phyloP scores from a whole-genome alignment of 2,888 invertebrate species.

The Anaspis maculata region DNA sequence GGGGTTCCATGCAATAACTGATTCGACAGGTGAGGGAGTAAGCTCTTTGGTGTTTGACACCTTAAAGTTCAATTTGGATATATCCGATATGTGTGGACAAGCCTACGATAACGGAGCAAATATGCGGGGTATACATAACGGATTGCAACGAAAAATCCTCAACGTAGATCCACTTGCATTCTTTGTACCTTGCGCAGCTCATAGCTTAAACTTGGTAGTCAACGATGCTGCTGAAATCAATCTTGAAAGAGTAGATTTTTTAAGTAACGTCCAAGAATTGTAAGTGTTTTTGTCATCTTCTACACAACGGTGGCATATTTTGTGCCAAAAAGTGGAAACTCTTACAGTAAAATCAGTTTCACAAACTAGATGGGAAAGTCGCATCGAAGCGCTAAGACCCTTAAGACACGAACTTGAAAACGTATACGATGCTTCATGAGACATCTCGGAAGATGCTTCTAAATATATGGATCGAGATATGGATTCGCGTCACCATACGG shows the following conservation, averaged over 20 bases:
- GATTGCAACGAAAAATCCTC: constrained; percentile 7
- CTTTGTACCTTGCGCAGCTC: constrained; percentile 13
- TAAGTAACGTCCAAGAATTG: constrained; percentile 9
- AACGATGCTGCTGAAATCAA: constrained; percentile 11
- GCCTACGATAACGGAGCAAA: constrained; percentile 7
- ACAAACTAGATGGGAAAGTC: constrained; percentile 6
- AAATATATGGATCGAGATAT: not conserved
- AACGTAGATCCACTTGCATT: constrained; percentile 7
- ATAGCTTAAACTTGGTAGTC: constrained; percentile 10
- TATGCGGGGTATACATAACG: constrained; percentile 9
- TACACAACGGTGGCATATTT: too few relatives aligned
- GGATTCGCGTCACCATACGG: constrained; percentile 1
- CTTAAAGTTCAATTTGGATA: not conserved
- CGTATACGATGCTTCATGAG: not conserved
- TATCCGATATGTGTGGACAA: constrained; percentile 3
- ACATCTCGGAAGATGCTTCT: not conserved
- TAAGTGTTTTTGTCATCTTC: too few relatives aligned
- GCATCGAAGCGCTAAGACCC: not conserved
- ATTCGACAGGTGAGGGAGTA: constrained; percentile 5
- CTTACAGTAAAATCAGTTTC: constrained; percentile 4
- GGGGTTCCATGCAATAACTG: constrained; percentile 4
- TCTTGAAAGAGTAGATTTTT: constrained; percentile 7
- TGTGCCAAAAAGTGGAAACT: constrained; percentile 2
- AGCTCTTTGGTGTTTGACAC: constrained; percentile 3
- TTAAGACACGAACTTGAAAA: not conserved